Base-by-base conservation (phyloP, 2,888 invertebrate species). In the Acrobasis repandana region DNA sequence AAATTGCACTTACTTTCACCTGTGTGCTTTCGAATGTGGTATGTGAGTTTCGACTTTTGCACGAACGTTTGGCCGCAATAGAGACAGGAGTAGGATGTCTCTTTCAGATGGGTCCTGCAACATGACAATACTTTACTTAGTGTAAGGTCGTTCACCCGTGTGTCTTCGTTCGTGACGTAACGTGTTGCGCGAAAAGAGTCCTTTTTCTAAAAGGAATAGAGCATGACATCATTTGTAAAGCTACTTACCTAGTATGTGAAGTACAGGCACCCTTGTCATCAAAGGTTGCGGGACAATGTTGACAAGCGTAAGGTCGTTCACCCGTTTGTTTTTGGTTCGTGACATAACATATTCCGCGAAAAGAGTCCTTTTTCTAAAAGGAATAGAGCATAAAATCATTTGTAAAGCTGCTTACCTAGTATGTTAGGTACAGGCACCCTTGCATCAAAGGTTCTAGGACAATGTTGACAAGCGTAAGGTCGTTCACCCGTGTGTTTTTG, bases 191-290 rank as follows among this genome's bases (percentile, higher is more conserved):
- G n/a, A n/a, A n/a, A n/a, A n/a, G n/a, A n/a, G n/a, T n/a, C n/a
- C n/a, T n/a, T n/a, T n/a, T n/a, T n/a, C n/a, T n/a, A n/a, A n/a
- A n/a, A n/a, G n/a, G n/a, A n/a, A n/a, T n/a, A n/a, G n/a, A n/a
- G n/a, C n/a, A n/a, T n/a, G 4, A 20, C 2, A 20, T 2, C 2
- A 20, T 20, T 20, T 20, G 4, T 3, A 20, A 20, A 20, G 20
- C 4, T 20, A 20, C 38, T 58, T 62, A 89, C 92, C 91, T 88
- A 48, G 85, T 69, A 69, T 93, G 93, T 6, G 93, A 86, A 36
- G 87, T 93, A 67, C 93, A 93, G 0, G 93, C 93, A 47, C 94
- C 94, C 77, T 93, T 93, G 68, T 94, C 94, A 15, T 93, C 86
- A 78, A 94, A 94, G 56, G 87, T 86, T 36, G 93, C 84, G 0